Evolutionary conservation across 2,888 invertebrate genomes (phyloP), one percentile per base, ranked within the genome.

Genomic region (Cephonodes hylas): DNA sequence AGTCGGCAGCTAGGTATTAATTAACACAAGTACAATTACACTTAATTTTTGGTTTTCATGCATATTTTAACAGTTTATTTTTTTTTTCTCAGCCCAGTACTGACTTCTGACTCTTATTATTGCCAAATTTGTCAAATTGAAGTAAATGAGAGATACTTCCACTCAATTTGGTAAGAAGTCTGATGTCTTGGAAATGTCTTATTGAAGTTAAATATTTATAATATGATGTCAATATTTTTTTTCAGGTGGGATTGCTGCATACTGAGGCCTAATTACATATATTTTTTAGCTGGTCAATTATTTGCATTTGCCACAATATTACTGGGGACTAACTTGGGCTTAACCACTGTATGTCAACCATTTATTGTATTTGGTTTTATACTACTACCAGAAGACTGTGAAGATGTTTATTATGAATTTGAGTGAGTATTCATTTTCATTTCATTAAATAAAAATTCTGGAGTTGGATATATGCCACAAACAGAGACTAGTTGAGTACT

Each of bases 331-430:
- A 96, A 97, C 85, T 90, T 98, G 59, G 96, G 96, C 1, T 87
- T 98, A 70, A 97, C 97, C 0, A 96, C 97, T n/a, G 94, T 98
- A 0, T 97, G 98, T 77, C 96, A 97, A 84, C 97, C 97, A 0
- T 95, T 95, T 75, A 93, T 94, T 74, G 86, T 95, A 44, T 93
- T 94, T 74, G 94, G 94, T 58, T 91, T 93, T 59, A 91, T 98
- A 69, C 92, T 97, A 38, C 80, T 97, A 71, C 97, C 97, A 1
- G 95, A 96, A 77, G 96, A 97, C 82, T 98, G 98, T 85, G 95
- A 95, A 66, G 96, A 96, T 85, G 96, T 96, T 0, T 98, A 97
- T 83, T 94, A 94, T 82, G 95, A 96, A 74, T 95, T 95, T 74
- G 93, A 95, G 96, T 96, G 90, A 93, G 95, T 93, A 46, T 38